Percentiles rank a stretch among this genome's conserved stretches.
phyloP scores from a whole-genome alignment of 2,888 invertebrate genomes.

The Diplolepis rosae region DNA sequence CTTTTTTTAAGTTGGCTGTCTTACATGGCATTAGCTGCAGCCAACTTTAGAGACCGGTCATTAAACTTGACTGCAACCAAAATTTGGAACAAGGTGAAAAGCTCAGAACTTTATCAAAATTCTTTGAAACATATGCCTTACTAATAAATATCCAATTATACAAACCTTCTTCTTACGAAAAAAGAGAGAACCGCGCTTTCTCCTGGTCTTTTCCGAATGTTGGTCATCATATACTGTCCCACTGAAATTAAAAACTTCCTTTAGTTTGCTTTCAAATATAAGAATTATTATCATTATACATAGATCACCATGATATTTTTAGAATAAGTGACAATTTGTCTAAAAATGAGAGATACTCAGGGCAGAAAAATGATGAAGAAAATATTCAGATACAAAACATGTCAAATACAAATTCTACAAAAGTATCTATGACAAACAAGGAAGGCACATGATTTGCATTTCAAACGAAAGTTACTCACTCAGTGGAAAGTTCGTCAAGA shows the following conservation, averaged over 20 bases:
- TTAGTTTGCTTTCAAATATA: not conserved
- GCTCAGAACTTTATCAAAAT: no score
- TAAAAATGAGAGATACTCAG: not conserved
- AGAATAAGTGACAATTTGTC: not conserved
- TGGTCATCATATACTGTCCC: conserved; percentile 77
- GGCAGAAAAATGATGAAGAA: not conserved
- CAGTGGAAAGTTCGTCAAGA: conserved; percentile 72
- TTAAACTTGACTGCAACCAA: no score
- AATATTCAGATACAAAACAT: not conserved
- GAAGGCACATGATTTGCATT: conserved; percentile 18
- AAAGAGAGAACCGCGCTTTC: conserved; percentile 92
- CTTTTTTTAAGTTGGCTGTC: no score
- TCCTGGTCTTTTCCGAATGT: conserved; percentile 85
- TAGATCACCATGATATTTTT: not conserved
- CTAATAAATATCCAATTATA: no score
- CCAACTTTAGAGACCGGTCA: no score
- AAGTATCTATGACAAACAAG: not conserved
- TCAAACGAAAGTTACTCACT: conserved; percentile 71
- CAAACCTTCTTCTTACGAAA: conserved; percentile 91
- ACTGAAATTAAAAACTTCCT: conserved; percentile 55
- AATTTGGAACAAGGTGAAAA: no score
- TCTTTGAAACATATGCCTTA: no score
- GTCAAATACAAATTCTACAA: not conserved
- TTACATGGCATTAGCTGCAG: no score
- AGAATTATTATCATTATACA: not conserved